These are phyloP conservation scores for Chrysoperla carnea DNA, from an alignment of 1,140 invertebrate genomes.

Conservation along the genomic window DNA sequence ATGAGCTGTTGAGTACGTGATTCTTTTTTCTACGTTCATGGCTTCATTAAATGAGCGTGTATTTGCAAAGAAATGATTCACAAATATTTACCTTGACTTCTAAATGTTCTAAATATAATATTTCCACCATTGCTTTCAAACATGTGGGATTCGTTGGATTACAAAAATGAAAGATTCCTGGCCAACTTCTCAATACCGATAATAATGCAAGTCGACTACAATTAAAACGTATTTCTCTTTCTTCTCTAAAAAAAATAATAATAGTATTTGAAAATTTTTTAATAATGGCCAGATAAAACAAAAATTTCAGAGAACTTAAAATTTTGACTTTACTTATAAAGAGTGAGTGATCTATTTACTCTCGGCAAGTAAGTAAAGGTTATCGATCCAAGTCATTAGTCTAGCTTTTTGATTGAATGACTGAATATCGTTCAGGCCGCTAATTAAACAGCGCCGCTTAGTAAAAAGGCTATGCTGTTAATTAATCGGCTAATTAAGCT, in stretches of 20 bases:
- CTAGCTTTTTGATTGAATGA: no score
- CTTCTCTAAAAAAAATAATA: constrained; percentile 39
- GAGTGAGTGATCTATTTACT: not conserved
- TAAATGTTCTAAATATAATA: constrained; percentile 69
- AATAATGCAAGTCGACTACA: constrained; percentile 70
- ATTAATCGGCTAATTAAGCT: no score
- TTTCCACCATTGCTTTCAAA: constrained; percentile 67
- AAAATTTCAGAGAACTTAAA: no score
- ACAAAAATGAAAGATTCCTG: constrained; percentile 74
- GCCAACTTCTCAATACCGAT: constrained; percentile 76
- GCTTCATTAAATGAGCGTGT: constrained; percentile 2
- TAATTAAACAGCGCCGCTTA: no score
- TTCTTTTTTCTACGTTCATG: no score
- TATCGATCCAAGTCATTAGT: no score
- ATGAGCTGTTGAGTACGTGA: no score
- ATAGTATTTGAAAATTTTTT: constrained; percentile 2
- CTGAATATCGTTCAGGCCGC: no score
- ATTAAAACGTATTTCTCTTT: constrained; percentile 60
- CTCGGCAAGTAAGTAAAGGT: not conserved
- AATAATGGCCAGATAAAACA: no score
- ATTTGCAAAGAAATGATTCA: not conserved
- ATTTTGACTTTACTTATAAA: no score
- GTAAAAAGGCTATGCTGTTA: no score
- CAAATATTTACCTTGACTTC: constrained; percentile 57
- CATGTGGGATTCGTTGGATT: constrained; percentile 50